Conservation (phyloP, 2,888 invertebrate genomes). For the Pyrrhia umbra region DNA sequence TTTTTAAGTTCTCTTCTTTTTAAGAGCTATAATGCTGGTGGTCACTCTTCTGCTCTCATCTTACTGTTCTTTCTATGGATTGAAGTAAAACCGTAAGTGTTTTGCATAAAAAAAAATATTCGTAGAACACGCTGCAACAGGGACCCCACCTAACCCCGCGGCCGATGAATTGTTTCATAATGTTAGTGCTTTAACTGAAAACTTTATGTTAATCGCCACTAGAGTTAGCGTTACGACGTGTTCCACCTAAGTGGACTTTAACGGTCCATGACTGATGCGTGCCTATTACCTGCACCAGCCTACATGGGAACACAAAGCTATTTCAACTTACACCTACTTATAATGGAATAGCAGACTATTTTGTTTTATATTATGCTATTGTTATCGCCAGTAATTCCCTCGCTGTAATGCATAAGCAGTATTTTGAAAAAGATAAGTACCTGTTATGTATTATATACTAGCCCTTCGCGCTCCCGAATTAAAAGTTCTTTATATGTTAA, state of each 20-base stretch:
- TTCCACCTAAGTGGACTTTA: constrained; percentile 60
- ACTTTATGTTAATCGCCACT: constrained; percentile 67
- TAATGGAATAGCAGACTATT: neutral
- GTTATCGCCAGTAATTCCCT: neutral
- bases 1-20: no score
- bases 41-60: no score
- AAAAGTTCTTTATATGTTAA: no score
- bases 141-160: constrained; percentile 21
- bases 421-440: no score
- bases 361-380: neutral
- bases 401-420: neutral
- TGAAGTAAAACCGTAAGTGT: no score
- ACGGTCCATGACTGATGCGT: constrained; percentile 59
- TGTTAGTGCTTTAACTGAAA: constrained; percentile 66
- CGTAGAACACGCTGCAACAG: neutral
- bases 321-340: constrained; percentile 12
- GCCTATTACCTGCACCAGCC: constrained; percentile 28
- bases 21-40: no score
- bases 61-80: no score
- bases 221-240: constrained; percentile 58
- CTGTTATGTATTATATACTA: no score
- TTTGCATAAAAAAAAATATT: no score
- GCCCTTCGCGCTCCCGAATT: no score
- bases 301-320: constrained; percentile 25
- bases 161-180: constrained; percentile 69